A percentile compares a stretch with the other conserved stretches of the same genome.
Evolutionary conservation across 2,888 invertebrate genomes (phyloP).

Genomic region (Stenotaenia linearis): DNA sequence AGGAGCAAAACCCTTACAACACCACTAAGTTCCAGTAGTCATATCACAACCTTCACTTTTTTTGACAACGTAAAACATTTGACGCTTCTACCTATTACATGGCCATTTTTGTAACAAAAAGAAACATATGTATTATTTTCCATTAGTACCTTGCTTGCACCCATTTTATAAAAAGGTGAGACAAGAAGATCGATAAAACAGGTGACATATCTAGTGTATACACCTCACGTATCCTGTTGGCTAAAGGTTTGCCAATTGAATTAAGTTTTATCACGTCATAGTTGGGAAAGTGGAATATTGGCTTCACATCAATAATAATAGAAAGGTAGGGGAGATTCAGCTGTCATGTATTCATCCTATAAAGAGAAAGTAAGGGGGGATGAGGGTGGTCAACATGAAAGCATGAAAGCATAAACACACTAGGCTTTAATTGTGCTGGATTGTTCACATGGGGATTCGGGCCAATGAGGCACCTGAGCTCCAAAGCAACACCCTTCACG

Average conservation of each 20-base stretch:
- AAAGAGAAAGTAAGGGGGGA: background rate
- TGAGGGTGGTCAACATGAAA: background rate
- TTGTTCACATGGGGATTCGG: conserved; percentile 31
- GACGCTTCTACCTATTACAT: background rate
- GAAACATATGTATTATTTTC: background rate
- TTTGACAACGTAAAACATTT: background rate
- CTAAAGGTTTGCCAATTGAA: conserved; percentile 29
- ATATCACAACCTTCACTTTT: background rate
- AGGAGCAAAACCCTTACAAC: conserved; percentile 26
- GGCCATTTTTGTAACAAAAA: background rate
- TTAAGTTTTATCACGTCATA: conserved; percentile 33
- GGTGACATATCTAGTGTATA: background rate
- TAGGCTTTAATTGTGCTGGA: conserved; percentile 30
- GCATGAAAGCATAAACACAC: conserved; percentile 24
- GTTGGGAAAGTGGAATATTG: conserved; percentile 26
- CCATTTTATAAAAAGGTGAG: background rate
- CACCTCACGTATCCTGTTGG: conserved; percentile 7
- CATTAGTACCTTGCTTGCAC: background rate
- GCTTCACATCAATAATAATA: conserved; percentile 29
- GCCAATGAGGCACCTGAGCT: conserved; percentile 32
- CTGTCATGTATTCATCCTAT: conserved; percentile 7
- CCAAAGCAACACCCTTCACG: conserved; percentile 14
- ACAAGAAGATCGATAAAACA: background rate
- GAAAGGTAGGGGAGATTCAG: conserved; percentile 26
- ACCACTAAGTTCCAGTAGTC: background rate